phyloP scores from a whole-genome alignment of 2,113 vertebrate genomes.

The Pomatorhinus ruficollis region DNA sequence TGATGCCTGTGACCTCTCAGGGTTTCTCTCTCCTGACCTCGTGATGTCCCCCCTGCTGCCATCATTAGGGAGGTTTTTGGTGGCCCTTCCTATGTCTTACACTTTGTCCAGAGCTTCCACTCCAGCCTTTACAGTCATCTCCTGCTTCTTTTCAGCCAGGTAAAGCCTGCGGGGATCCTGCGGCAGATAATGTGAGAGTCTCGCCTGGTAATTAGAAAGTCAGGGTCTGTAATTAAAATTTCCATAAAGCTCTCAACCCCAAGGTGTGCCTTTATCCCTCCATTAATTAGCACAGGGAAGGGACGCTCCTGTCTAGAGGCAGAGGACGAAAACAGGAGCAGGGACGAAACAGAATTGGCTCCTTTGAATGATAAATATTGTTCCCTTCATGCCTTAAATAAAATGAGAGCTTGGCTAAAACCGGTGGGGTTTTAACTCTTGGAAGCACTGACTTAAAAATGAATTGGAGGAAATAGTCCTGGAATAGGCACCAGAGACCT shows the following conservation, averaged over 20 bases:
- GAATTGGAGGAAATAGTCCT: neutral
- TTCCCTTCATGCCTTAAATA: neutral
- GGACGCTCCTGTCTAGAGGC: neutral
- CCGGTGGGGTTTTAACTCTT: neutral
- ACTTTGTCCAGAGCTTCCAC: neutral
- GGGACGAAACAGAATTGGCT: neutral
- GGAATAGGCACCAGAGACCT: neutral
- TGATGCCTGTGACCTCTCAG: neutral
- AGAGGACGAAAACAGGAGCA: neutral
- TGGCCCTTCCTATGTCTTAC: neutral
- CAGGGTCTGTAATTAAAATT: constrained; percentile 65
- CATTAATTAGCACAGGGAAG: constrained; percentile 17
- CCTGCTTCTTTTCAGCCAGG: neutral
- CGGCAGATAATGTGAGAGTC: constrained; percentile 11
- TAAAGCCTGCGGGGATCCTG: neutral
- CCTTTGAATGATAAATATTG: neutral
- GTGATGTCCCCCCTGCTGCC: neutral
- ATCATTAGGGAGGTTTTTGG: neutral
- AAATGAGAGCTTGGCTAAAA: neutral
- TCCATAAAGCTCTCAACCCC: constrained; percentile 18
- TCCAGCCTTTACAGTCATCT: neutral
- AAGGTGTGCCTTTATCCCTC: neutral
- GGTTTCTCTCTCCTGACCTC: neutral
- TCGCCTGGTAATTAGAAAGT: constrained; percentile 1
- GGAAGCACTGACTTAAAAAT: neutral